A percentile compares a stretch with the other conserved stretches of the same genome.
Evolutionary conservation across 2,888 invertebrate species (phyloP).

Genomic region (Metalampra italica): DNA sequence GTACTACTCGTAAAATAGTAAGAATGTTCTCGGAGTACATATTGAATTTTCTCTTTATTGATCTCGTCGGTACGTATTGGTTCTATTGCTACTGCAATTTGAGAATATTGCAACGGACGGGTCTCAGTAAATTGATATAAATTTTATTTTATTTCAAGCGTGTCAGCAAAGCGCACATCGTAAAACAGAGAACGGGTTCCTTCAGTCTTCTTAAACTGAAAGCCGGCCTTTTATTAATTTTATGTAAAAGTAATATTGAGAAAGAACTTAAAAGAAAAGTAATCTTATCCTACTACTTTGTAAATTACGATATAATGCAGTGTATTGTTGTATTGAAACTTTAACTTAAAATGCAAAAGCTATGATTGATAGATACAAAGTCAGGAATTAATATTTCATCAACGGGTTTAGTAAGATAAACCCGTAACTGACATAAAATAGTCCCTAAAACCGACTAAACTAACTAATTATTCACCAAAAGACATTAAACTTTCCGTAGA

Average conservation of each 20-base stretch:
- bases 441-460: background rate
- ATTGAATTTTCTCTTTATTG: slow-evolving; percentile 25
- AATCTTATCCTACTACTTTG: no score
- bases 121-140: background rate
- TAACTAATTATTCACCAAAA: background rate
- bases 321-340: no score
- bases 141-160: background rate
- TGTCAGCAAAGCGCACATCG: background rate
- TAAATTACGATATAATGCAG: no score
- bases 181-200: background rate
- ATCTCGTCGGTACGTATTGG: background rate
- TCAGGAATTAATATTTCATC: background rate
- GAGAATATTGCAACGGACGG: slow-evolving; percentile 8
- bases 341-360: no score
- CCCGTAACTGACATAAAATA: background rate
- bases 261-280: no score
- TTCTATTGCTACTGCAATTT: background rate
- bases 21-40: slow-evolving; percentile 13
- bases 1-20: slow-evolving; percentile 19
- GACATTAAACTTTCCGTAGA: slow-evolving; percentile 22
- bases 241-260: no score
- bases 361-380: background rate
- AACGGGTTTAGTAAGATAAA: background rate
- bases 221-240: no score
- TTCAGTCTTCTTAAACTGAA: background rate